Base-by-base conservation (phyloP, 1,140 invertebrate genomes). In the Drosophila ananassae region DNA sequence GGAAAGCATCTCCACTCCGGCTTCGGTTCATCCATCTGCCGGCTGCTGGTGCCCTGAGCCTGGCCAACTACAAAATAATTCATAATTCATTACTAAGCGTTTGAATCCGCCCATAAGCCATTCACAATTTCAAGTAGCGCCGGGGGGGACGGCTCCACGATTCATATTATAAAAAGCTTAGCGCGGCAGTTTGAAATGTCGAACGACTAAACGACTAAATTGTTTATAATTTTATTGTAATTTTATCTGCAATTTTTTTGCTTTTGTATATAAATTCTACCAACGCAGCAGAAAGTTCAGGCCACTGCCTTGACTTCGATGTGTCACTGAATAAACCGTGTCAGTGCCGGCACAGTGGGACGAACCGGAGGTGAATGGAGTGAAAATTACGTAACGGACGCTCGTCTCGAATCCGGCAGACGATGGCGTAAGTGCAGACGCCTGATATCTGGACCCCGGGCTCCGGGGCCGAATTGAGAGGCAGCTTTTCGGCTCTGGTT, bases 191-290 rank as follows among this genome's bases (percentile, higher is more conserved):
- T 82, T 61, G 44, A 54, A 50, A 61, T 67, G 53, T 64, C 44
- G 62, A 51, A 53, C 47, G 58, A 7, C n/a, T 21, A 48, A 61
- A 22, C 50, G 69, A 57, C 58, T 64, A 59, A 63, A 67, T 46
- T 69, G 66, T 83, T 84, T 76, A 83, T 83, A 79, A 83, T 77
- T 85, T 82, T 85, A 89, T 82, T 89, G 82, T 85, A 89, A 85
- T 76, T 78, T 91, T 83, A 91, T 91, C 81, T 84, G 59, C 55
- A 77, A 41, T 89, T 91, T 91, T 91, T 90, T 90, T 81, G 90
- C 90, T 90, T 89, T 90, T 90, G 84, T 91, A 90, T 90, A 91
- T 87, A 90, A 90, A 87, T 87, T 80, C 60, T 83, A 91, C 84
- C 84, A 91, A 84, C 78, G 81, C 89, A 91, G 89, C 89, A 91